These are phyloP conservation scores for Apotomis turbidana DNA, from an alignment of 2,888 invertebrate species.

Conservation along the genomic window DNA sequence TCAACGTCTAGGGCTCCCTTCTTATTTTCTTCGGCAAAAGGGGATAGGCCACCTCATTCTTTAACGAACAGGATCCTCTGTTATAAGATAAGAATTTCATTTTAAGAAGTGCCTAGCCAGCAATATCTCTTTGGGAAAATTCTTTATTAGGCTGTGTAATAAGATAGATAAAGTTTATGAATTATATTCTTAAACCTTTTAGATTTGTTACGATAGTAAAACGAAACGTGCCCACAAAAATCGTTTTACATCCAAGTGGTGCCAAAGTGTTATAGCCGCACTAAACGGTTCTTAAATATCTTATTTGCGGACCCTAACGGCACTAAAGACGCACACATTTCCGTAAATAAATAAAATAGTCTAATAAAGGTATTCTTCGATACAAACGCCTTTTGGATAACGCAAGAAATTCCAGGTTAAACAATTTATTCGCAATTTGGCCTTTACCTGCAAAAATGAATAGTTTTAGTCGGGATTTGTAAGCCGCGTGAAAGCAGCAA, in stretches of 20 bases:
- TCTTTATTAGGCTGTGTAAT: constrained; percentile 27
- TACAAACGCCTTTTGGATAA: neutral
- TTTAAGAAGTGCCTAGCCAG: constrained; percentile 57
- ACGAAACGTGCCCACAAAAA: constrained; percentile 3
- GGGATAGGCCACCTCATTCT: constrained; percentile 16
- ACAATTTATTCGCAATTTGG: constrained; percentile 24
- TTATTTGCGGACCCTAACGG: constrained; percentile 44
- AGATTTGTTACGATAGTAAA: neutral
- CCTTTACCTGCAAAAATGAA: constrained; percentile 35
- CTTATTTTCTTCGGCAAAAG: constrained; percentile 7
- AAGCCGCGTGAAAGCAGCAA: constrained; percentile 28
- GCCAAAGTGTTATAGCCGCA: neutral
- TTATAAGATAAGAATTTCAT: constrained; percentile 62
- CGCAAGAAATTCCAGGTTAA: constrained; percentile 13
- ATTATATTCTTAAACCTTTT: constrained; percentile 20
- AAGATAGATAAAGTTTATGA: constrained; percentile 29
- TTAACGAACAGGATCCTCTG: constrained; percentile 49
- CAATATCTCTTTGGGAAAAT: constrained; percentile 44
- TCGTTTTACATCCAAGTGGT: neutral
- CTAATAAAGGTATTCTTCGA: neutral
- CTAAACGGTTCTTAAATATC: constrained; percentile 47
- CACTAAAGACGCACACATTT: constrained; percentile 31
- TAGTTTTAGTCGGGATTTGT: constrained; percentile 34
- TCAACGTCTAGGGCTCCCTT: neutral
- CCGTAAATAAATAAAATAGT: neutral